A percentile compares a stretch with the other conserved stretches of the same genome.
phyloP scores from a whole-genome alignment of 1,140 invertebrate genomes.

The Drosophila pandora region DNA sequence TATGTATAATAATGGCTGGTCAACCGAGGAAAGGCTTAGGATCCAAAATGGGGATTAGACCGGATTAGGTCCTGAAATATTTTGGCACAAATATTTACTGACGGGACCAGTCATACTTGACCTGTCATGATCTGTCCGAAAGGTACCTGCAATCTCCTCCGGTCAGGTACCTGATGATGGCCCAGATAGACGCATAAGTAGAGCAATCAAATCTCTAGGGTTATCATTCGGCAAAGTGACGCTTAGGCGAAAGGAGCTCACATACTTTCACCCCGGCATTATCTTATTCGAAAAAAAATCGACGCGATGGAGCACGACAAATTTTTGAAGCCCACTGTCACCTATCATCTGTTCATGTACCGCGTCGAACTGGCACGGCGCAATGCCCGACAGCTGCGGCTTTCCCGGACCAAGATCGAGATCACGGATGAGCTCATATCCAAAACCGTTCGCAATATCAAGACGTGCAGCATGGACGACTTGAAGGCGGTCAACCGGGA shows the following conservation, averaged over 20 bases:
- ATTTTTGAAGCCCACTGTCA: constrained; percentile 57
- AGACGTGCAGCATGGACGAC: constrained; percentile 73
- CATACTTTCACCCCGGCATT: constrained; percentile 35
- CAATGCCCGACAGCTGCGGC: constrained; percentile 61
- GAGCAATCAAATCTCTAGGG: background rate
- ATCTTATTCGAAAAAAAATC: constrained; percentile 1
- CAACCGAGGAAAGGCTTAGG: constrained; percentile 55
- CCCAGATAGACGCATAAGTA: constrained; percentile 24
- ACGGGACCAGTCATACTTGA: constrained; percentile 2
- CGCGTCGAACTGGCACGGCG: constrained; percentile 63
- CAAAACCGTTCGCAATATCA: constrained; percentile 64
- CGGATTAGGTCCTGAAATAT: constrained; percentile 76
- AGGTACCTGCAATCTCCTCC: constrained; percentile 7
- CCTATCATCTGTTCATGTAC: constrained; percentile 72
- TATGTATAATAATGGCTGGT: constrained; percentile 57
- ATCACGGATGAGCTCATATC: constrained; percentile 77
- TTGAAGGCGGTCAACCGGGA: constrained; percentile 72
- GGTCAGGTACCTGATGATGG: constrained; percentile 25
- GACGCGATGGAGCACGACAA: constrained; percentile 58
- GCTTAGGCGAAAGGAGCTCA: constrained; percentile 32
- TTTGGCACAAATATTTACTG: constrained; percentile 78
- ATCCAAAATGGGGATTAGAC: constrained; percentile 62
- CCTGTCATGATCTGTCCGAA: constrained; percentile 17
- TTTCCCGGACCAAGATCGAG: constrained; percentile 69
- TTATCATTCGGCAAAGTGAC: constrained; percentile 46